Evolutionary conservation across 2,888 invertebrate species (phyloP), one percentile per base, ranked within the genome.

Genomic region (Altica lythri): DNA sequence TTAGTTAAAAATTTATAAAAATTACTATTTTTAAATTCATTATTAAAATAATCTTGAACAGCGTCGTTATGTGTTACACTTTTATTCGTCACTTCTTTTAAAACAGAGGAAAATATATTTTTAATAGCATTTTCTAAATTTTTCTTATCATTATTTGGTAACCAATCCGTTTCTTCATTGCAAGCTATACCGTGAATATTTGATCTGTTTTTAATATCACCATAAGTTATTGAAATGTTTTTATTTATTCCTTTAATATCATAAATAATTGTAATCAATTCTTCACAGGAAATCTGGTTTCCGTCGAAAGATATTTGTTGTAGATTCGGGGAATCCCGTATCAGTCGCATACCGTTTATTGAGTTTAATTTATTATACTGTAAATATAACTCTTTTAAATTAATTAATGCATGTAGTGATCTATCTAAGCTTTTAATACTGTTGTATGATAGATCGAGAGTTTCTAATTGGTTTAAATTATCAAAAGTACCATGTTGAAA

Each of bases 401-500:
- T 29, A 2, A 10, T 25, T 6, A 57, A 46, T 12, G 46, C 32
- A 14, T 53, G 57, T 2, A 45, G 9, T 13, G 14, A 35, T 10
- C 16, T 53, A 22, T 53, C 35, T 10, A 53, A 32, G 35, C 14
- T 13, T 12, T 18, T 45, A 13, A 53, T 13, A 6, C 42, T 22
- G 16, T 57, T 57, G 14, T 22, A 19, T 6, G 57, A 53, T 8
- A 57, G 14, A 37, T 57, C 53, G 4, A 57, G 42, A 10, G 17
- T 32, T 18, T 27, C 2, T 25, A 57, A 37, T 29, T 40, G 27
- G 9, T 45, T 14, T 13, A 57, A 17, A 32, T 27, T 29, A 17
- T 57, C 53, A 17, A 57, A 53, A 12, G 43, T 42, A 5, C 57
- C 57, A 37, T 53, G 49, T 35, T 46, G 9, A 13, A 53, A 53